phyloP scores from a whole-genome alignment of 2,888 invertebrate species.

The Drosophila vallismaia region DNA sequence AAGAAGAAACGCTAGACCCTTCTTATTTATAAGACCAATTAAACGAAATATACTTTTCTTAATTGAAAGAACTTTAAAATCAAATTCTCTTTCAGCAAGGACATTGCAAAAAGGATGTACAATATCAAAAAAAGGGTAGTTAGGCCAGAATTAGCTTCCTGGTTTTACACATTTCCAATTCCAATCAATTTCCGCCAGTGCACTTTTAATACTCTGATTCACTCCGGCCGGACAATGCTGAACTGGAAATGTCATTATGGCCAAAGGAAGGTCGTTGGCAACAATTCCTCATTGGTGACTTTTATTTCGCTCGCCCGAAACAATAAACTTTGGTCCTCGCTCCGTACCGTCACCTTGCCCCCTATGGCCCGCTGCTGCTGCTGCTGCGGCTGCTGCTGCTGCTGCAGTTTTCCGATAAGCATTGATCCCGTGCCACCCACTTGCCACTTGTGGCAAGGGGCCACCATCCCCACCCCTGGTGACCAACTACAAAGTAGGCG shows the following conservation, averaged over 20 bases:
- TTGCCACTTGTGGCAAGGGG: too few species aligned
- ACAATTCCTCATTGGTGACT: conserved; percentile 40
- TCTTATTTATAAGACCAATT: too few species aligned
- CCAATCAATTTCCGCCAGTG: background rate
- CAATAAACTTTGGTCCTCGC: conserved; percentile 46
- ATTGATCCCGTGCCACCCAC: conserved; percentile 40
- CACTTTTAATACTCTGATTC: conserved; percentile 60
- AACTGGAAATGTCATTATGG: conserved; percentile 60
- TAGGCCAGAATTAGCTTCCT: background rate
- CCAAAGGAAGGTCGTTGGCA: conserved; percentile 26
- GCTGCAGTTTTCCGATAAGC: conserved; percentile 69
- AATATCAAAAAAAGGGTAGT: too few species aligned
- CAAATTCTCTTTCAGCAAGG: too few species aligned
- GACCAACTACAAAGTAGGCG: background rate
- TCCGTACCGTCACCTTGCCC: background rate
- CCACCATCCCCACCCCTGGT: background rate
- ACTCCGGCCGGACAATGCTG: conserved; percentile 56
- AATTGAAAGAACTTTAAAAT: too few species aligned
- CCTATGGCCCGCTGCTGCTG: background rate
- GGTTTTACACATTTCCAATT: too few species aligned
- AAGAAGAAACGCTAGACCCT: too few species aligned
- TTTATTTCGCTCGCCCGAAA: conserved; percentile 41
- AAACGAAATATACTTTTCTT: too few species aligned
- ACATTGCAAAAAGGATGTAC: too few species aligned
- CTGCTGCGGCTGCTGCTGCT: conserved; percentile 5